Evolutionary conservation across 92 coral and sea anemone species (phyloP), one percentile per base, ranked within the genome.

Genomic region (Zoanthus solanderi): DNA sequence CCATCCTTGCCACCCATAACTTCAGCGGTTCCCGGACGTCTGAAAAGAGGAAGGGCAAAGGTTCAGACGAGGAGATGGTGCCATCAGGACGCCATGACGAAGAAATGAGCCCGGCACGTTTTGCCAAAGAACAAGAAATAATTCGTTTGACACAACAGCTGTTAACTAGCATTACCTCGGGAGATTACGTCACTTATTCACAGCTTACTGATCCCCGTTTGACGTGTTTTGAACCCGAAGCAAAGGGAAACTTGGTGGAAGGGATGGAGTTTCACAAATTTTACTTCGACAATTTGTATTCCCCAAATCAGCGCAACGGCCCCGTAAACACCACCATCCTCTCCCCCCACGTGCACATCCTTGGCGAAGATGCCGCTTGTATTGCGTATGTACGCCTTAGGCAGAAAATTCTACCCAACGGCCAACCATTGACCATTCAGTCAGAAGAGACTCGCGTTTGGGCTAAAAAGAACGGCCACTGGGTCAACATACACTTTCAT

Each of bases 371-470:
- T 12, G 93, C 96, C 4, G 99, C 99, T 7, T 95, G 95, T 15
- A 96, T 96, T 65, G 95, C 96, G 14, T 96, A 96, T 78, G 95
- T 96, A 76, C 94, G 99, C 56, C 90, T 96, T 18, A 89, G 96
- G 42, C 99, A 96, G 92, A 80, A 84, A 48, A 87, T 95, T 45
- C 80, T 84, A 31, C 85, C 85, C 1, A 69, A 71, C 81, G 98
- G 98, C n/a, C 79, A 52, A 16, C 95, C 98, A 1, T 60, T 66
- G 23, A 93, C 99, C 46, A 73, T 50, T 15, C 97, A 97, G 78
- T 92, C 90, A 31, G 99, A 97, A 85, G 99, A 97, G 90, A 95
- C 99, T 0, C 91, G 99, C 15, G 96, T 97, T 8, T 97, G 99
- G 99, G 97, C 94, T 83, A 92, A 89, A 78, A 95, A 88, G 89